phyloP scores from a whole-genome alignment of 2,113 vertebrate species.

The Toxostoma redivivum region DNA sequence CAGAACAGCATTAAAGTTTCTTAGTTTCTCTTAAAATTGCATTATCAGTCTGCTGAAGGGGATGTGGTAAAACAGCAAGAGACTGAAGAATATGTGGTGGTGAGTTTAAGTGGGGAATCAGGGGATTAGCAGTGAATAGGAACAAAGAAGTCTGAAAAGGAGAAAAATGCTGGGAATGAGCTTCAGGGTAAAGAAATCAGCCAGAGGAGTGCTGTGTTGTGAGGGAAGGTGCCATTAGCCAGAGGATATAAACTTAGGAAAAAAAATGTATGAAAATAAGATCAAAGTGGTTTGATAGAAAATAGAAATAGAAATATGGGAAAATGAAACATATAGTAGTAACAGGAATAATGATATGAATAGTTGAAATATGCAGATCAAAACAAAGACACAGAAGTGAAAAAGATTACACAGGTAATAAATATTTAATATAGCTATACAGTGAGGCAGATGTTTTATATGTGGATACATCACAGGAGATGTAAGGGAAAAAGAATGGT shows the following conservation, averaged over 20 bases:
- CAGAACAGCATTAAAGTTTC: background rate
- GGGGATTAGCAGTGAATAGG: background rate
- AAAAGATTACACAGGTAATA: background rate
- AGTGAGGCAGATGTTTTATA: background rate
- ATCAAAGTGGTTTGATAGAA: background rate
- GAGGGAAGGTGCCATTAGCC: background rate
- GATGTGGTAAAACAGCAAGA: constrained; percentile 2
- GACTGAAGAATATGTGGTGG: background rate
- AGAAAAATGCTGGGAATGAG: background rate
- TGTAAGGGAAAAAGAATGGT: background rate
- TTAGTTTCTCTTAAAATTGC: constrained; percentile 19
- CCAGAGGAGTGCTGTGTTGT: background rate
- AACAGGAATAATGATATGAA: background rate
- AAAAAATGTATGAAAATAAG: background rate
- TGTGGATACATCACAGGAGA: background rate
- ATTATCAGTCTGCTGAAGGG: background rate
- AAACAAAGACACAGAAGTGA: background rate
- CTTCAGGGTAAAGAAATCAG: background rate
- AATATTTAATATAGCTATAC: background rate
- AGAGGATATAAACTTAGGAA: background rate
- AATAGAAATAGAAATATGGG: background rate
- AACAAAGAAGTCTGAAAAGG: background rate
- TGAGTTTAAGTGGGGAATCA: background rate
- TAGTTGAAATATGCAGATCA: background rate
- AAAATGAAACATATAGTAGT: background rate